These are phyloP conservation scores for Nasonovia ribisnigri DNA, from an alignment of 2,888 invertebrate species.

Conservation along the genomic window DNA sequence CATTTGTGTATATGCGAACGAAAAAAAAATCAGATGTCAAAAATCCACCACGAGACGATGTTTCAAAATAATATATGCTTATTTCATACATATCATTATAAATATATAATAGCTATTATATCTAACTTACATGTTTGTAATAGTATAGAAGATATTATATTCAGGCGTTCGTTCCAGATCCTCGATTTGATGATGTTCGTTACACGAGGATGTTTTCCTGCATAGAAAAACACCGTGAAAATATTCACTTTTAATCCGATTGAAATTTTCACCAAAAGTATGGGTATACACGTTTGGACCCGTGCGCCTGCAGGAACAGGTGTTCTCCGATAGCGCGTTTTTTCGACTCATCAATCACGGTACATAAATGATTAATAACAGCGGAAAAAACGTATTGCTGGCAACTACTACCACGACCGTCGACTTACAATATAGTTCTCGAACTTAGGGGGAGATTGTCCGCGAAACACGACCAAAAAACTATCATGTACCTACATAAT, in stretches of 20 bases:
- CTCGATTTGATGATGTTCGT: background rate
- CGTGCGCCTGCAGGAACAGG: background rate
- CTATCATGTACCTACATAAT: background rate
- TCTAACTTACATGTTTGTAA: background rate
- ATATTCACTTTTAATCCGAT: constrained; percentile 27
- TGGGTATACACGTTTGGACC: background rate
- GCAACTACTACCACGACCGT: background rate
- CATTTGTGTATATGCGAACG: background rate
- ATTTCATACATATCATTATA: background rate
- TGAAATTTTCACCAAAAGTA: background rate
- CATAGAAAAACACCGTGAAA: background rate
- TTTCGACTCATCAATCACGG: constrained; percentile 12
- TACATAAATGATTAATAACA: background rate
- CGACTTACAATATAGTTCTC: background rate
- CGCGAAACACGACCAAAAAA: background rate
- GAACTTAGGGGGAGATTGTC: background rate
- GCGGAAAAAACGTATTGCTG: background rate
- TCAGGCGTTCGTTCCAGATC: background rate
- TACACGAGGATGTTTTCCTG: background rate
- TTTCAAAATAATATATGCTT: background rate
- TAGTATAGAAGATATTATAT: background rate
- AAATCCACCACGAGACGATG: background rate
- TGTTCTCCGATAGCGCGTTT: background rate
- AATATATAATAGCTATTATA: background rate
- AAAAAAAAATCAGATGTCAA: background rate